A percentile compares a stretch with the other conserved stretches of the same genome.
These are phyloP conservation scores for Subanguina moxae DNA, from an alignment of 1,140 invertebrate genomes.

Conservation along the genomic window DNA sequence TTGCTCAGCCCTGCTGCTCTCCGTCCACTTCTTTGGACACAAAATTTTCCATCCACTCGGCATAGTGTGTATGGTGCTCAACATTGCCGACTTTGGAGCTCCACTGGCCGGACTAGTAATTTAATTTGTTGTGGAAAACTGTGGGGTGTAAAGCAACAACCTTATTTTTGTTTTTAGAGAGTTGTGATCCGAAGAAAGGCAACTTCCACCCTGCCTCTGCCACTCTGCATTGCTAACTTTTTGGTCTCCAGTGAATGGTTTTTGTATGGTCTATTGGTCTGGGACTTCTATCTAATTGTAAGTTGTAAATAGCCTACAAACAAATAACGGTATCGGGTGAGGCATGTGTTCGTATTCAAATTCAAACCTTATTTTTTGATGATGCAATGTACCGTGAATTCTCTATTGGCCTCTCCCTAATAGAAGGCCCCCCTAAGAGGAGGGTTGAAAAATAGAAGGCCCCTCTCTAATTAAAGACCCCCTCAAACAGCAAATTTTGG, in stretches of 20 bases:
- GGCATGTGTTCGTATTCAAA: too few relatives aligned
- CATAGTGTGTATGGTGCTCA: conserved; percentile 56
- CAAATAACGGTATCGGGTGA: too few relatives aligned
- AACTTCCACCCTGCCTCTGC: conserved; percentile 58
- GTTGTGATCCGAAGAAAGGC: conserved; percentile 56
- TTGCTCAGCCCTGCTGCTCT: conserved; percentile 42
- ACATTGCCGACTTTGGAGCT: conserved; percentile 55
- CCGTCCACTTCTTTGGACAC: conserved; percentile 52
- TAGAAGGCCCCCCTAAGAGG: too few relatives aligned
- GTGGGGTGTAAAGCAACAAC: background rate
- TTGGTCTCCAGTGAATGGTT: conserved; percentile 58
- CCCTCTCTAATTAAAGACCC: too few relatives aligned
- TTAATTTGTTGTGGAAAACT: background rate
- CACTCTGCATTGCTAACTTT: conserved; percentile 59
- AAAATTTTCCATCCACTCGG: conserved; percentile 58
- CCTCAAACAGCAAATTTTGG: too few relatives aligned
- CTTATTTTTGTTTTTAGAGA: conserved; percentile 23
- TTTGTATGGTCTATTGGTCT: conserved; percentile 50
- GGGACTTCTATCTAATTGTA: conserved; percentile 58
- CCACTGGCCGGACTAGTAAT: conserved; percentile 52
- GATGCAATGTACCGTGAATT: too few relatives aligned
- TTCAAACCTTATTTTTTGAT: too few relatives aligned
- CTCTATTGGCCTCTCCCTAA: too few relatives aligned
- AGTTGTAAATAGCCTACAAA: conserved; percentile 15
- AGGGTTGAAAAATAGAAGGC: too few relatives aligned